Percentiles rank a stretch among this genome's conserved stretches.
Conservation (phyloP, 2,888 invertebrate species). For the Morinoia aosen region DNA sequence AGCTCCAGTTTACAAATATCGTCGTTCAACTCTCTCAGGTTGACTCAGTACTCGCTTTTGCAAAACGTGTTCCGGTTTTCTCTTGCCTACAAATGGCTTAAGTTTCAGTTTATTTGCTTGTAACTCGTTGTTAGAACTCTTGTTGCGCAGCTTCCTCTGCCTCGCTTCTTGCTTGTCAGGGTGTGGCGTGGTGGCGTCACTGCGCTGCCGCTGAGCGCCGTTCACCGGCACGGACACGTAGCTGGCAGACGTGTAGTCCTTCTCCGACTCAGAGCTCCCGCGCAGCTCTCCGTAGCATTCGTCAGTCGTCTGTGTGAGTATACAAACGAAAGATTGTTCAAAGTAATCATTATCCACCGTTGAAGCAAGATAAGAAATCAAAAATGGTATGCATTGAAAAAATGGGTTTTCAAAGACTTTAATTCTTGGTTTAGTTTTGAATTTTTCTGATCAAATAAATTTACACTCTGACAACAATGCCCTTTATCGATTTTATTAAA, state of each 20-base stretch:
- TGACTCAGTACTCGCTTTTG: neutral
- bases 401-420: neutral
- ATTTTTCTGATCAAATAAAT: neutral
- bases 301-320: constrained; percentile 28
- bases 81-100: neutral
- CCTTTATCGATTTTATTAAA: too few species aligned
- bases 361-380: neutral
- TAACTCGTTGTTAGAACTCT: neutral
- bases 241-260: neutral
- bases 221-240: neutral
- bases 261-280: constrained; percentile 13
- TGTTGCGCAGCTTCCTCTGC: neutral
- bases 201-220: neutral
- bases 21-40: neutral
- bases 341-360: neutral
- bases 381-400: neutral
- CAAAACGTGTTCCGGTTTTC: neutral
- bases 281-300: constrained; percentile 48
- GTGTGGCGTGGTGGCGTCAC: neutral
- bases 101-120: neutral
- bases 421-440: neutral
- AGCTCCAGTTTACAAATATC: neutral
- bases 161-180: neutral
- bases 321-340: neutral
- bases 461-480: too few species aligned